Conservation (phyloP, 1,140 invertebrate species). For the Apis florea region DNA sequence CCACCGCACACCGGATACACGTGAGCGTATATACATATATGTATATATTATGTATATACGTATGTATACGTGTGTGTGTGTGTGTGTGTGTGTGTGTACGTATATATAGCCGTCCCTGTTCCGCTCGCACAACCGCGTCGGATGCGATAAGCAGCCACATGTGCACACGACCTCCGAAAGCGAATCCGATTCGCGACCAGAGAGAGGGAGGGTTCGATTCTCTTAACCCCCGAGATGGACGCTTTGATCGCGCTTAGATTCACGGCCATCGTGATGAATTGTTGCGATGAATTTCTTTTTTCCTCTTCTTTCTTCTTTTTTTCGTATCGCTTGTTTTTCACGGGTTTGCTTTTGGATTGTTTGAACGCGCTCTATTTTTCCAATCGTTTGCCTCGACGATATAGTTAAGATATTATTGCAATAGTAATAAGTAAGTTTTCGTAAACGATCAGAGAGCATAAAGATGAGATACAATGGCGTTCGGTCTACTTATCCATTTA, state of each 20-base stretch:
- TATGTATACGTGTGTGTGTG: no score
- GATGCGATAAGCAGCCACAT: constrained; percentile 58
- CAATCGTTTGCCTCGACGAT: no score
- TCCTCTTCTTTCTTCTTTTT: neutral
- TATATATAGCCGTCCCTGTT: neutral
- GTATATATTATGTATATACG: no score
- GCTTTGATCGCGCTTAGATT: neutral
- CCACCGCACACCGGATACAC: constrained; percentile 30
- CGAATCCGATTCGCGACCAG: constrained; percentile 51
- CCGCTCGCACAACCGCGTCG: constrained; percentile 9
- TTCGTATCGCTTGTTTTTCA: rapidly evolving
- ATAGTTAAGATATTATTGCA: no score
- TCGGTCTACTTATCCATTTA: neutral
- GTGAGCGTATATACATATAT: neutral
- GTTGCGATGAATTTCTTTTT: neutral
- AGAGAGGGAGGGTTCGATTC: no score
- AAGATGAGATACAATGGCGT: no score
- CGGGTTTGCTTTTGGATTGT: no score
- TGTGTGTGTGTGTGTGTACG: no score
- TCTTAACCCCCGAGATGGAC: neutral
- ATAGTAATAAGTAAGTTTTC: no score
- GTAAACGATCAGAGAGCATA: no score
- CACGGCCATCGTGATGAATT: neutral
- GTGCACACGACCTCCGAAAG: constrained; percentile 58
- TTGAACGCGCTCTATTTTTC: no score